A percentile compares a stretch with the other conserved stretches of the same genome.
These are phyloP conservation scores for Dreissena polymorpha DNA, from an alignment of 1,140 invertebrate species.

Conservation along the genomic window DNA sequence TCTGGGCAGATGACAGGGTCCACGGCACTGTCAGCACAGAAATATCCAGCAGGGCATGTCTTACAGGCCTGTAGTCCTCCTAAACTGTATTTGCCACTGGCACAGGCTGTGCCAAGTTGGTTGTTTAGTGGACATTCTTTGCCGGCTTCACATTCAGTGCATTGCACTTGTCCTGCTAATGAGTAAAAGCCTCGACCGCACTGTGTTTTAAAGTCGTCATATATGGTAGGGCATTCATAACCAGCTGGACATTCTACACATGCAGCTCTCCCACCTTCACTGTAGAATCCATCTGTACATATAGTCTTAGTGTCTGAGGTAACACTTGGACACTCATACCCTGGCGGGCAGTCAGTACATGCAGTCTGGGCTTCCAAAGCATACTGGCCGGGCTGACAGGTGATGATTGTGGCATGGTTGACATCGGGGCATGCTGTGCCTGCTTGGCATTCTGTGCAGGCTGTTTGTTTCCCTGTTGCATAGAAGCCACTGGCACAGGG, in stretches of 20 bases:
- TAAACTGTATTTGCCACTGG: conserved; percentile 70
- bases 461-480: conserved; percentile 54
- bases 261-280: conserved; percentile 62
- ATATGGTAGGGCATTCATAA: conserved; percentile 72
- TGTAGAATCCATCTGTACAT: conserved; percentile 71
- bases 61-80: conserved; percentile 70
- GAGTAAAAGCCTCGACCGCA: conserved; percentile 73
- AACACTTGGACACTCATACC: conserved; percentile 71
- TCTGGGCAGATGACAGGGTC: conserved; percentile 69
- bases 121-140: conserved; percentile 70
- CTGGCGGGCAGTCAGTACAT: conserved; percentile 74
- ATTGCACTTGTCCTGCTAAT: conserved; percentile 61
- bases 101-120: conserved; percentile 65
- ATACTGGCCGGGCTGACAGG: conserved; percentile 69
- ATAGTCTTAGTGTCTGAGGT: conserved; percentile 57
- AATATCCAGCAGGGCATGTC: conserved; percentile 72
- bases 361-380: conserved; percentile 62
- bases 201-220: conserved; percentile 58
- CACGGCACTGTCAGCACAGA: conserved; percentile 56
- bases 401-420: conserved; percentile 55
- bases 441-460: conserved; percentile 71
- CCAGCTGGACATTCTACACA: conserved; percentile 74
- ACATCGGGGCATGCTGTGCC: conserved; percentile 72
- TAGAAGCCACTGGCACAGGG: conserved; percentile 68
- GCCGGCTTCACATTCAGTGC: conserved; percentile 72